Evolutionary conservation across 2,113 vertebrate species (phyloP).

Genomic region (Cathartes aura): DNA sequence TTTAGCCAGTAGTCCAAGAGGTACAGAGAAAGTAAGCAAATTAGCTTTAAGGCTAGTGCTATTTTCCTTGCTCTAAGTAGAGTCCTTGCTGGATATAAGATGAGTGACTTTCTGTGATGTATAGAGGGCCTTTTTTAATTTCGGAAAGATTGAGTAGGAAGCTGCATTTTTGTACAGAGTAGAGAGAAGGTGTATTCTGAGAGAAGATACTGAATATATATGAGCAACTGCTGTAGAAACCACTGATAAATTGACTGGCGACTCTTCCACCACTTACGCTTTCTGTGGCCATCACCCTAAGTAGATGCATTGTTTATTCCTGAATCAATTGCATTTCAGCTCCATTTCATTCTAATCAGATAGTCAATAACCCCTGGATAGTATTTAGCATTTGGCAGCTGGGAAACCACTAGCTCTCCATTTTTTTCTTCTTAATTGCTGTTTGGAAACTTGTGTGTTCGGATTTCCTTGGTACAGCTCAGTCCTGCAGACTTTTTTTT

Average conservation of each 20-base stretch:
- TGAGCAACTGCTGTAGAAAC: neutral
- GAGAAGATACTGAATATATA: neutral
- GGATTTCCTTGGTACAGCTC: neutral
- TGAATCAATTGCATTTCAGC: constrained; percentile 69
- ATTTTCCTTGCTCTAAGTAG: neutral
- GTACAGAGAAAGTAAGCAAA: neutral
- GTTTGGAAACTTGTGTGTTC: constrained; percentile 22
- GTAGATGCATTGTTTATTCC: constrained; percentile 64
- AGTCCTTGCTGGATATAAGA: neutral
- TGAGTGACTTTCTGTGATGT: neutral
- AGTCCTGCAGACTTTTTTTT: neutral
- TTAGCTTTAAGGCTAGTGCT: neutral
- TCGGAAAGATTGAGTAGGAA: neutral
- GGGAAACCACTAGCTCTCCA: neutral
- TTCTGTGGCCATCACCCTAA: constrained; percentile 55
- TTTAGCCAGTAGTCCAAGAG: neutral
- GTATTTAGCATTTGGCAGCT: constrained; percentile 55
- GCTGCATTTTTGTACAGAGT: neutral
- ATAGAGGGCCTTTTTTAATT: neutral
- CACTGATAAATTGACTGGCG: neutral
- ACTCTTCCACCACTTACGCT: neutral
- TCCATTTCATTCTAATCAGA: constrained; percentile 71
- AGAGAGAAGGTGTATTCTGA: neutral
- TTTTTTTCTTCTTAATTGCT: constrained; percentile 56
- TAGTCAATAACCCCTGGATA: constrained; percentile 63